A percentile compares a stretch with the other conserved stretches of the same genome.
Conservation (phyloP, 2,888 invertebrate genomes). For the Mimumesa dahlbomi region DNA sequence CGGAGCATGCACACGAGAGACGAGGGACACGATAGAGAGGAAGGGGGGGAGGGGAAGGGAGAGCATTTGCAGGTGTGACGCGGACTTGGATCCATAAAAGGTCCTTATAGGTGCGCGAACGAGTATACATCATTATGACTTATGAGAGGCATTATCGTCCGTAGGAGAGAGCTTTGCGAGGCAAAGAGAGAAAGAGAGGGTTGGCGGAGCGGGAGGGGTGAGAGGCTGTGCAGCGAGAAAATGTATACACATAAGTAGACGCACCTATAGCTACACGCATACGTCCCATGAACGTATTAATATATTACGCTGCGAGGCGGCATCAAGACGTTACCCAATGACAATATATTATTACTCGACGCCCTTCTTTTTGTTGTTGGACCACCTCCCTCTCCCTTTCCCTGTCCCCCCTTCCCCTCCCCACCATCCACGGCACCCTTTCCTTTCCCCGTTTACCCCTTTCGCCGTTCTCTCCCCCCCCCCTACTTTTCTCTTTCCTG, state of each 20-base stretch:
- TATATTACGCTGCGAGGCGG: slow-evolving; percentile 68
- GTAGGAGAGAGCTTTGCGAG: slow-evolving; percentile 17
- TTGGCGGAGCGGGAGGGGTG: slow-evolving; percentile 8
- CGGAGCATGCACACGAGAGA: too few relatives aligned
- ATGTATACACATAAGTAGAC: slow-evolving; percentile 19
- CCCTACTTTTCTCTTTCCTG: background rate
- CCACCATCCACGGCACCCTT: slow-evolving; percentile 57
- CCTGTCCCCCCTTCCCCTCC: slow-evolving; percentile 36
- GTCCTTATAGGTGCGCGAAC: slow-evolving; percentile 65
- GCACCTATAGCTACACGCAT: slow-evolving; percentile 7
- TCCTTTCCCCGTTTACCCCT: too few relatives aligned
- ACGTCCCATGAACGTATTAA: slow-evolving; percentile 48
- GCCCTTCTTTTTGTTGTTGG: slow-evolving; percentile 57
- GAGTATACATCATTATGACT: slow-evolving; percentile 75
- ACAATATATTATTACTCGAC: slow-evolving; percentile 73
- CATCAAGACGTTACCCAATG: slow-evolving; percentile 73
- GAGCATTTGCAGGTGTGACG: slow-evolving; percentile 22
- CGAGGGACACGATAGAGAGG: too few relatives aligned
- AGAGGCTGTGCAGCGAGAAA: slow-evolving; percentile 20
- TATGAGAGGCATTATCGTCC: slow-evolving; percentile 74
- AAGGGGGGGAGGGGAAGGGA: too few relatives aligned
- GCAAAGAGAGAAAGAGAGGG: slow-evolving; percentile 28
- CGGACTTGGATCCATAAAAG: slow-evolving; percentile 41
- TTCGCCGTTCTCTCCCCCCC: slow-evolving; percentile 5
- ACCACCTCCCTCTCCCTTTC: slow-evolving; percentile 16